Evolutionary conservation across 2,113 vertebrate genomes (phyloP).

Genomic region (Pardalotus punctatus): DNA sequence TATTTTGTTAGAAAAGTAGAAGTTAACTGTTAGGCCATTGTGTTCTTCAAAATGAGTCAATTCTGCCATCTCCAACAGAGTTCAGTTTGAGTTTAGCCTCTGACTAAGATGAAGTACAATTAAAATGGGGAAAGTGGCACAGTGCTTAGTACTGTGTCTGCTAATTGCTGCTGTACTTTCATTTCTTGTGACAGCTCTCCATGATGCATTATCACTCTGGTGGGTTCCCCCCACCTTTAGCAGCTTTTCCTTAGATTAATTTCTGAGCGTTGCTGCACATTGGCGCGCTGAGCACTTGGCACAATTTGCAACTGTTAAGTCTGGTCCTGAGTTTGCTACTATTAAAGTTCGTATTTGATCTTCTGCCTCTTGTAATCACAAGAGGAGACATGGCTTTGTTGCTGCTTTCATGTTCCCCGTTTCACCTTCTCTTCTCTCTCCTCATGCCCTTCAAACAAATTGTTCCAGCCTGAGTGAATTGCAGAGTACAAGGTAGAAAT

Average conservation of each 20-base stretch:
- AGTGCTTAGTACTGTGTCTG: slow-evolving; percentile 43
- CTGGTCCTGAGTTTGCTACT: not conserved
- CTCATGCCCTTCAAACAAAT: not conserved
- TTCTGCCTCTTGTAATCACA: not conserved
- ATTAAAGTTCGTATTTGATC: slow-evolving; percentile 10
- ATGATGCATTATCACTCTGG: slow-evolving; percentile 48
- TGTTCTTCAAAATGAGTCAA: slow-evolving; percentile 43
- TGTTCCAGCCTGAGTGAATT: not conserved
- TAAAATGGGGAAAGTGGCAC: slow-evolving; percentile 16
- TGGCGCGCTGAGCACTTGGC: not conserved
- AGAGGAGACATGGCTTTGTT: not conserved
- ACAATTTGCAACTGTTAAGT: slow-evolving; percentile 7
- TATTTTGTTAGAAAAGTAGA: slow-evolving; percentile 27
- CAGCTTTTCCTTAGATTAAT: slow-evolving; percentile 41
- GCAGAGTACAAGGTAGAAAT: not conserved
- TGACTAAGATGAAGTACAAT: slow-evolving; percentile 57
- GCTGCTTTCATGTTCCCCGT: not conserved
- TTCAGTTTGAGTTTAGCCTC: slow-evolving; percentile 39
- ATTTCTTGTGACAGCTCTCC: slow-evolving; percentile 61
- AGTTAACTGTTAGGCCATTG: slow-evolving; percentile 35
- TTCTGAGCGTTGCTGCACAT: not conserved
- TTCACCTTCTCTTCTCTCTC: not conserved
- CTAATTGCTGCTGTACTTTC: slow-evolving; percentile 61
- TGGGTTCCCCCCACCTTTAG: slow-evolving; percentile 13
- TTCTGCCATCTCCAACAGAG: slow-evolving; percentile 22